phyloP scores from a whole-genome alignment of 2,888 invertebrate species.

The Andrena hattorfiana region DNA sequence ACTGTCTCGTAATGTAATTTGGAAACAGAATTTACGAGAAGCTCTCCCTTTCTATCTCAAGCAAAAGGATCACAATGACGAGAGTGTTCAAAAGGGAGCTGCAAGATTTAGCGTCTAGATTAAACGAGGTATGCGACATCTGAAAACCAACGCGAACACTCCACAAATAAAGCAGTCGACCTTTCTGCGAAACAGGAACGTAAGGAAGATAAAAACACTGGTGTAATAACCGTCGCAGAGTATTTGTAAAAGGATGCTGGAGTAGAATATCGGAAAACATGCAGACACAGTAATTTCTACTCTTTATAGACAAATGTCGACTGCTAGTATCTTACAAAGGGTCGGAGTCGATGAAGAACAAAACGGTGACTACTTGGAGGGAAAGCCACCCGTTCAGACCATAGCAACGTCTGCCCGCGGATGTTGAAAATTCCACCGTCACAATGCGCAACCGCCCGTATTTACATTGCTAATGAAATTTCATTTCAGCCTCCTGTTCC shows the following conservation, averaged over 20 bases:
- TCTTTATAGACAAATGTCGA: not conserved
- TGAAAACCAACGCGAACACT: constrained; percentile 3
- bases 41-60: not conserved
- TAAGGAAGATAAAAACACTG: not conserved
- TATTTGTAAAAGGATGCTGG: not conserved
- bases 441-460: constrained; percentile 50
- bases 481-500: constrained; percentile 68
- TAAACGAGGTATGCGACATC: constrained; percentile 1
- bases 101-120: not conserved
- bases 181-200: not conserved
- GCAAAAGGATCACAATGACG: not conserved
- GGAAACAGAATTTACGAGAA: constrained; percentile 23
- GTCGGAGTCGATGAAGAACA: constrained; percentile 3
- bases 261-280: not conserved
- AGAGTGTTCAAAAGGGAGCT: constrained; percentile 3
- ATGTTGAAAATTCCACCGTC: constrained; percentile 32
- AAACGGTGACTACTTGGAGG: not conserved
- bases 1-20: constrained; percentile 18
- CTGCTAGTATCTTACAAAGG: not conserved
- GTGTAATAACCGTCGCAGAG: not conserved
- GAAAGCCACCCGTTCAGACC: not conserved
- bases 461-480: constrained; percentile 79
- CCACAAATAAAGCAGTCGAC: constrained; percentile 23
- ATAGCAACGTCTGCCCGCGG: not conserved
- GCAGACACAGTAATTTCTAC: not conserved